Conservation (phyloP, 2,888 invertebrate species). For the Palloptera scutellata region DNA sequence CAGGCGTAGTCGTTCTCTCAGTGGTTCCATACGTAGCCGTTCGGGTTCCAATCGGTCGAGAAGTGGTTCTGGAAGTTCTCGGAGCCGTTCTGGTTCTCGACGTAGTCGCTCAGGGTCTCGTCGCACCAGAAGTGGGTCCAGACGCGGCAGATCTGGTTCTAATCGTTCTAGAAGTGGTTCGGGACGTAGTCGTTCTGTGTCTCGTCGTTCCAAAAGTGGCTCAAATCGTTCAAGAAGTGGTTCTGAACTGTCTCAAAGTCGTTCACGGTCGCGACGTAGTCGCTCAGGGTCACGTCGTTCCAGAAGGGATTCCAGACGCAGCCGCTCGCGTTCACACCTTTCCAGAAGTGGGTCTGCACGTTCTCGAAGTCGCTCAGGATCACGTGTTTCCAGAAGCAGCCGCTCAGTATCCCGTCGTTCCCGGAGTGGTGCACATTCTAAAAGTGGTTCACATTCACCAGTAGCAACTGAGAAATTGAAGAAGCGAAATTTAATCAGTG, state of each 20-base stretch:
- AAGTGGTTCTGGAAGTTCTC: slow-evolving; percentile 34
- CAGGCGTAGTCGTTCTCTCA: slow-evolving; percentile 39
- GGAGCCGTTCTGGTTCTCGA: slow-evolving; percentile 42
- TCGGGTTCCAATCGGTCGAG: slow-evolving; percentile 44
- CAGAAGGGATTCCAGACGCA: slow-evolving; percentile 39
- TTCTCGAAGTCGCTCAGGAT: slow-evolving; percentile 38
- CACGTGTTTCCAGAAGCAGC: slow-evolving; percentile 37
- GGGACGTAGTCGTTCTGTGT: slow-evolving; percentile 42
- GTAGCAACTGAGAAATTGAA: slow-evolving; percentile 39
- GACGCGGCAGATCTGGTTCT: slow-evolving; percentile 45
- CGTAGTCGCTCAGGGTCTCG: slow-evolving; percentile 45
- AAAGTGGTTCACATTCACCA: slow-evolving; percentile 38
- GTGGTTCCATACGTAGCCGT: slow-evolving; percentile 38
- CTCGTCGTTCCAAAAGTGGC: slow-evolving; percentile 37
- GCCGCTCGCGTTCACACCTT: slow-evolving; percentile 45
- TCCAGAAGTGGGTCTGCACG: slow-evolving; percentile 34
- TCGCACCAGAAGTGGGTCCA: slow-evolving; percentile 51
- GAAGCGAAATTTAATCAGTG: slow-evolving; percentile 65
- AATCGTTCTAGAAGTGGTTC: slow-evolving; percentile 41
- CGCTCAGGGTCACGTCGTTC: slow-evolving; percentile 41
- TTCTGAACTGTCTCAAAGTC: slow-evolving; percentile 50
- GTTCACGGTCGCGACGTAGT: slow-evolving; percentile 41
- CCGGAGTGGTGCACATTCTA: slow-evolving; percentile 47
- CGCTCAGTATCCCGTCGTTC: slow-evolving; percentile 52
- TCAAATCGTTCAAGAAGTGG: slow-evolving; percentile 50